Evolutionary conservation across 2,888 invertebrate species (phyloP).

Genomic region (Heliconius ethilla): DNA sequence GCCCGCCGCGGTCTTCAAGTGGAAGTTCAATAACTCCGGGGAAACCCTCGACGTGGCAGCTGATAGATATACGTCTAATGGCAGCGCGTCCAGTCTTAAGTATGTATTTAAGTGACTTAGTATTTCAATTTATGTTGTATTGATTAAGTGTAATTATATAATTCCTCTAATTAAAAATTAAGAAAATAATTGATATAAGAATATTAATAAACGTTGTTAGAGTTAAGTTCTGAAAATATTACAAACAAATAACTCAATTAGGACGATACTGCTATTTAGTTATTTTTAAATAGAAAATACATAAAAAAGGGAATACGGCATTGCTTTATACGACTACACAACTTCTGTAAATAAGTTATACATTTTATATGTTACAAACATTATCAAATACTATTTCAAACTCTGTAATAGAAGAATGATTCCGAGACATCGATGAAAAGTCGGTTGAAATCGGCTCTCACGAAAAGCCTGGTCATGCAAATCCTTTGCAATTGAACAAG

Average conservation of each 20-base stretch:
- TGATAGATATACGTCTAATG: conserved; percentile 89
- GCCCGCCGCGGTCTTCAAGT: conserved; percentile 92
- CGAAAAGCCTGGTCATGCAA: conserved; percentile 36
- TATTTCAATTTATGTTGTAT: too few relatives aligned
- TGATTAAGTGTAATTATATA: too few relatives aligned
- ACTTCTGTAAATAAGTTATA: too few relatives aligned
- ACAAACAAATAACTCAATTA: too few relatives aligned
- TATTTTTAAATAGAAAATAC: too few relatives aligned
- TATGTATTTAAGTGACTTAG: conserved; percentile 53
- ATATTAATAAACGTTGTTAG: too few relatives aligned
- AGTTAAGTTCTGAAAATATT: too few relatives aligned
- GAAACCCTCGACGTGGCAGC: conserved; percentile 92
- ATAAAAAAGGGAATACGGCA: too few relatives aligned
- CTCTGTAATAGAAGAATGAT: background rate
- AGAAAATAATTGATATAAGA: too few relatives aligned
- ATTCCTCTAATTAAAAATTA: too few relatives aligned
- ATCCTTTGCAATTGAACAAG: conserved; percentile 40
- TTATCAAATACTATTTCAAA: background rate
- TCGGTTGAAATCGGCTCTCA: conserved; percentile 33
- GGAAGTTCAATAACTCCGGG: conserved; percentile 97
- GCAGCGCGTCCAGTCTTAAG: conserved; percentile 86
- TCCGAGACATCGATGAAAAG: conserved; percentile 28
- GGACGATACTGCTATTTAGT: too few relatives aligned
- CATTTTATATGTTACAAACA: background rate
- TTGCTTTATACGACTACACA: too few relatives aligned